phyloP scores from a whole-genome alignment of 2,888 invertebrate genomes.

The Psylliodes chrysocephalus region DNA sequence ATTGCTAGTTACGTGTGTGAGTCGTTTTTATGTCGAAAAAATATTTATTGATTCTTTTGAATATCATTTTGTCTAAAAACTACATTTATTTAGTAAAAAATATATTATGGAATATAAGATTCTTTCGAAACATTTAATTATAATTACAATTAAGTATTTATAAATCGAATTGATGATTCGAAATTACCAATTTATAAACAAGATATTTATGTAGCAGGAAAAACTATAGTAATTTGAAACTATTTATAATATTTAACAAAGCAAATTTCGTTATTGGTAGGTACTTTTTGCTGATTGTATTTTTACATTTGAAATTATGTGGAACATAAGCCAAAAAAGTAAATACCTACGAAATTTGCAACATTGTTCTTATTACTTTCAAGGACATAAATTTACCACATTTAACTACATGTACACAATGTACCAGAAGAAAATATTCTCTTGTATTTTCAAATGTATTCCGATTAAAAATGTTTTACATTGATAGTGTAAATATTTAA shows the following conservation, averaged over 20 bases:
- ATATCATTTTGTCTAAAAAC: too few species aligned
- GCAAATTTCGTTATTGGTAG: not conserved
- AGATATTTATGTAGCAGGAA: slow-evolving; percentile 15
- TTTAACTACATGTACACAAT: too few species aligned
- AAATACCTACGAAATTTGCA: not conserved
- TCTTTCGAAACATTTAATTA: slow-evolving; percentile 3
- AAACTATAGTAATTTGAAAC: slow-evolving; percentile 13
- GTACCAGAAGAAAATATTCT: too few species aligned
- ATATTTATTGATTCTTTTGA: too few species aligned
- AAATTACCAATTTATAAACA: slow-evolving; percentile 31
- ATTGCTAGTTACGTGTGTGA: too few species aligned
- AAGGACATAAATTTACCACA: not conserved
- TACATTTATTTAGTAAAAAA: too few species aligned
- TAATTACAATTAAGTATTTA: slow-evolving; percentile 4
- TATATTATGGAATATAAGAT: not conserved
- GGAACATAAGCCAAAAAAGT: not conserved
- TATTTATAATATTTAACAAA: slow-evolving; percentile 6
- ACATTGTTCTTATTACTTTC: not conserved
- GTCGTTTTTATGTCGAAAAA: too few species aligned
- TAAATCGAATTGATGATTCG: slow-evolving; percentile 20
- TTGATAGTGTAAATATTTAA: too few species aligned
- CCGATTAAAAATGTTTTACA: too few species aligned
- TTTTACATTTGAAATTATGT: not conserved
- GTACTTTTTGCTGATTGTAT: not conserved
- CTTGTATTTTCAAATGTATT: too few species aligned